phyloP scores from a whole-genome alignment of 1,140 invertebrate genomes.

The Oryctes rhinoceros region DNA sequence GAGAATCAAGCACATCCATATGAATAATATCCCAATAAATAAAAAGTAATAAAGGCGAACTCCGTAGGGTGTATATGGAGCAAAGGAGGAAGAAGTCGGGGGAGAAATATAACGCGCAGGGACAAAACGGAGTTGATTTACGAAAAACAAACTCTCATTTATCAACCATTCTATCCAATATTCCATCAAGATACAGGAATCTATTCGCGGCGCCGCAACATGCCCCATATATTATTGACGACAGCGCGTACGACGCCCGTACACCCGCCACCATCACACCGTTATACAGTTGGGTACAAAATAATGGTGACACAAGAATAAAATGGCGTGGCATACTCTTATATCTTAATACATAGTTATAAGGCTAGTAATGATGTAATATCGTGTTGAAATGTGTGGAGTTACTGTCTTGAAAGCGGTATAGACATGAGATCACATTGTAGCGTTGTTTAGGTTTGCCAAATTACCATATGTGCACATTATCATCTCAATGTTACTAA shows the following conservation, averaged over 20 bases:
- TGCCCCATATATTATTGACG: conserved; percentile 57
- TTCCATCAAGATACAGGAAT: conserved; percentile 41
- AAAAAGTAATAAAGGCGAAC: conserved; percentile 18
- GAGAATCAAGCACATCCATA: background rate
- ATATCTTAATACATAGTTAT: no score
- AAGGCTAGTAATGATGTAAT: no score
- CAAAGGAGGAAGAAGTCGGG: background rate
- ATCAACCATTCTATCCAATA: conserved; percentile 38
- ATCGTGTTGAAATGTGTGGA: no score
- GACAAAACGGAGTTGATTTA: conserved; percentile 21
- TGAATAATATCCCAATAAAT: conserved; percentile 8
- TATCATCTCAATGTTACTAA: no score
- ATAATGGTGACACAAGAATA: no score
- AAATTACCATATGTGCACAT: no score
- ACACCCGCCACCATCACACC: conserved; percentile 37
- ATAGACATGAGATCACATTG: no score
- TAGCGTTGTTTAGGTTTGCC: no score
- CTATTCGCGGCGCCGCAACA: conserved; percentile 48
- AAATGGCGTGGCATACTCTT: no score
- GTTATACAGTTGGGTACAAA: background rate
- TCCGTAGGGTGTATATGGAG: background rate
- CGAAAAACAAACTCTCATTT: conserved; percentile 40
- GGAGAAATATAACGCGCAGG: background rate
- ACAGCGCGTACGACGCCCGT: conserved; percentile 47
- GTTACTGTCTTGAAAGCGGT: no score